These are phyloP conservation scores for Hemithea aestivaria DNA, from an alignment of 2,888 invertebrate species.

Conservation along the genomic window DNA sequence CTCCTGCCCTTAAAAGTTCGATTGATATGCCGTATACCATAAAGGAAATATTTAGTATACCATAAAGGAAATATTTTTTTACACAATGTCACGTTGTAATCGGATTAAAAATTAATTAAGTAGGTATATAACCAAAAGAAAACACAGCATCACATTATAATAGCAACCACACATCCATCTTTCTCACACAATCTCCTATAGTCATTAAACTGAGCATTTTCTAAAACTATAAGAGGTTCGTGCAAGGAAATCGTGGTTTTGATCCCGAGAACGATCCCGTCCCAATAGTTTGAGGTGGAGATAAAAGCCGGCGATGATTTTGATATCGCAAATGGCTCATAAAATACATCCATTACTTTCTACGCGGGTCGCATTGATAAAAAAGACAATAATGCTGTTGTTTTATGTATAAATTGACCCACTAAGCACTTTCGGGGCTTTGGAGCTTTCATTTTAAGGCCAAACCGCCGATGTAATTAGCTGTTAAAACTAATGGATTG, in stretches of 20 bases:
- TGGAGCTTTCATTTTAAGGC: slow-evolving; percentile 5
- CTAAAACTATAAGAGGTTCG: background rate
- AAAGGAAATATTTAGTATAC: no score
- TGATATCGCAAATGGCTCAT: slow-evolving; percentile 14
- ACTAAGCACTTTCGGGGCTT: slow-evolving; percentile 2
- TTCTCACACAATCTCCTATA: no score
- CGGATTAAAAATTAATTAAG: no score
- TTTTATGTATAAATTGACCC: slow-evolving; percentile 1
- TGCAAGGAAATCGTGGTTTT: slow-evolving; percentile 7
- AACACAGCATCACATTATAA: no score
- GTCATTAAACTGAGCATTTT: no score
- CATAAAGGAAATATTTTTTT: no score
- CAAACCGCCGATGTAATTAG: background rate
- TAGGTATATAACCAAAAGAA: no score
- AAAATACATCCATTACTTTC: slow-evolving; percentile 17
- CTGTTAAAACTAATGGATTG: no score
- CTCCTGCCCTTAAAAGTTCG: no score
- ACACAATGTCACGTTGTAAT: no score
- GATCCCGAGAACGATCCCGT: slow-evolving; percentile 5
- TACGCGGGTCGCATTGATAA: slow-evolving; percentile 14
- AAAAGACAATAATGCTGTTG: slow-evolving; percentile 5
- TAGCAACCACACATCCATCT: no score
- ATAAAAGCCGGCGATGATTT: slow-evolving; percentile 14
- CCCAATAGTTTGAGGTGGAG: slow-evolving; percentile 17
- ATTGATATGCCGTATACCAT: no score